phyloP scores from a whole-genome alignment of 1,140 invertebrate species.

The Pectinophora gossypiella region DNA sequence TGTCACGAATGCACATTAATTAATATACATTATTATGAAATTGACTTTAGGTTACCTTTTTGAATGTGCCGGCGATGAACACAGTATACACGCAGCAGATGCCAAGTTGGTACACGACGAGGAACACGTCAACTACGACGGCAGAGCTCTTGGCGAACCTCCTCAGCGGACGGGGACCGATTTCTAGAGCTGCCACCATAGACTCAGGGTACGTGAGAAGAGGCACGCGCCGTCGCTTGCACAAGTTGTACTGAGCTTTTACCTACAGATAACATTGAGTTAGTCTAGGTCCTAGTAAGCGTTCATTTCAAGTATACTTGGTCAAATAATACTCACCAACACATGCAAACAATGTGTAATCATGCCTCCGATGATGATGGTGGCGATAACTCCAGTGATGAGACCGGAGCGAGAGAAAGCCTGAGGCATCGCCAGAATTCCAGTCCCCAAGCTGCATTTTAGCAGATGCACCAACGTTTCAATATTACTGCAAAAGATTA shows the following conservation, averaged over 20 bases:
- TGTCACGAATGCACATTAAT: too few relatives aligned
- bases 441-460: constrained; percentile 86
- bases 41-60: not conserved
- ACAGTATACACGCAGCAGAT: constrained; percentile 94
- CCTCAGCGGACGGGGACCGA: constrained; percentile 76
- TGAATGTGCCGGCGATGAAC: constrained; percentile 79
- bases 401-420: constrained; percentile 84
- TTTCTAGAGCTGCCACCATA: constrained; percentile 78
- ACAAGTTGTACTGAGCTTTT: constrained; percentile 75
- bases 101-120: constrained; percentile 91
- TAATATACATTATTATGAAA: too few relatives aligned
- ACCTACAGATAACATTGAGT: constrained; percentile 25
- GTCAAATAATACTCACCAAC: constrained; percentile 69
- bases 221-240: constrained; percentile 74
- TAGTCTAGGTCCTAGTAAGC: not conserved
- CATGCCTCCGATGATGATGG: constrained; percentile 77
- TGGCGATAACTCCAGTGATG: constrained; percentile 76
- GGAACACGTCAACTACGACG: constrained; percentile 79
- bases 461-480: constrained; percentile 82
- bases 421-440: constrained; percentile 88
- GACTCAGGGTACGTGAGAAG: constrained; percentile 80
- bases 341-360: constrained; percentile 82
- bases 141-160: constrained; percentile 76
- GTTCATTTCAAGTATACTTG: not conserved
- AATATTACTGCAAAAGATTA: constrained; percentile 68